Base-by-base conservation (phyloP, 1,140 invertebrate genomes). In the Drosophila sechellia region DNA sequence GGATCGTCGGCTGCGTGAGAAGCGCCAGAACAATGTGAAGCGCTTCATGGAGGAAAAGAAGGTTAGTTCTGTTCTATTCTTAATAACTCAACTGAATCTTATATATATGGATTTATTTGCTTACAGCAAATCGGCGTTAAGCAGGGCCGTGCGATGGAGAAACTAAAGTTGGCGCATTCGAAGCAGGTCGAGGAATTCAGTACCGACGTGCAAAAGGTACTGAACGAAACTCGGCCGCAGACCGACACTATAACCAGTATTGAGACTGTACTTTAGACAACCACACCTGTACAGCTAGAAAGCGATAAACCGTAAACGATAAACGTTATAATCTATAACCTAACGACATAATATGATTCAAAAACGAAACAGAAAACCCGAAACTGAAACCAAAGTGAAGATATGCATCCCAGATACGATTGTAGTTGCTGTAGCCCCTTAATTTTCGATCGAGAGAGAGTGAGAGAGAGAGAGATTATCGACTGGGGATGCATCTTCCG, bases 1-100 rank as follows among this genome's bases (percentile, higher is more conserved):
- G 85, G 99, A 99, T 85, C 94, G 98, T 71, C 94, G 96, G 35
- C 93, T 98, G 17, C 94, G 98, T 66, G 99, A 99, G 93, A 97
- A 99, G 84, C 99, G 99, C 89, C 98, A 99, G 86, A 99, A 99
- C 91, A 99, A 99, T 92, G 98, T 98, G 15, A 99, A 99, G 93
- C 98, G 98, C 85, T 99, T 99, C 90, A 96, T 99, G 94, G 99
- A 99, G 83, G 98, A 99, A 92, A 94, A 98, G 52, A 99, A 97
- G 93, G 94, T 95, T n/a, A 5, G 56, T 13, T 17, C 13, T 12
- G 11, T 25, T 10, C 5, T 1, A 27, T 48, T 4, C 2, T 1
- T 17, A 6, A 8, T 57, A 8, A 4, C 20, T 6, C 10, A 15
- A n/a, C 0, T 12, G 17, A 12, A 34, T 17, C 3, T 6, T 40